Evolutionary conservation across 2,113 vertebrate genomes (phyloP).

Genomic region (Mesoclemmys tuberculata): DNA sequence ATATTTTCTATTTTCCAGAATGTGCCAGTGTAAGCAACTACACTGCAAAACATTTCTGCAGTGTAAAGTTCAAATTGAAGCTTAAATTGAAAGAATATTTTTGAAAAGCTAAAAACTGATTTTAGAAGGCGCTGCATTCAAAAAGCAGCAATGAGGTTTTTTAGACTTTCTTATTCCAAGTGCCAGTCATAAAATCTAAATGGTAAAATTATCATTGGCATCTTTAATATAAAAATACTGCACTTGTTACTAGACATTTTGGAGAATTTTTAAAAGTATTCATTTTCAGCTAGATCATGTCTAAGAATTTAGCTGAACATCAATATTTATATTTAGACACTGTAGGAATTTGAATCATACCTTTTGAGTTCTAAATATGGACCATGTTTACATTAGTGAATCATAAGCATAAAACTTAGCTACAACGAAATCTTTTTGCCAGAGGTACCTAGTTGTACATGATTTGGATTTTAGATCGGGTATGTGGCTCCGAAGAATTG

Average conservation of each 20-base stretch:
- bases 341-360: conserved; percentile 66
- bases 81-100: not conserved
- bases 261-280: conserved; percentile 43
- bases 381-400: conserved; percentile 64
- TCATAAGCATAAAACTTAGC: conserved; percentile 54
- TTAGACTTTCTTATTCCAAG: not conserved
- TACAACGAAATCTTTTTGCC: conserved; percentile 52
- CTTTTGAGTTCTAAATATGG: conserved; percentile 65
- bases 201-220: conserved; percentile 52
- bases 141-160: not conserved
- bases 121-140: not conserved
- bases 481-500: not conserved
- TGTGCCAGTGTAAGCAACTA: not conserved
- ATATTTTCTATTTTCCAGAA: too few species aligned
- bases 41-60: not conserved
- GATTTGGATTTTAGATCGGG: not conserved
- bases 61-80: not conserved
- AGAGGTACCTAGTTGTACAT: conserved; percentile 26
- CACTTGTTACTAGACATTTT: conserved; percentile 48
- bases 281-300: conserved; percentile 68
- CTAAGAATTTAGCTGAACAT: conserved; percentile 75
- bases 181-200: not conserved
- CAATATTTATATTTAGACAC: conserved; percentile 77
- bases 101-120: not conserved
- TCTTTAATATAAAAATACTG: conserved; percentile 47